phyloP scores from a whole-genome alignment of 2,888 invertebrate genomes.

The Parapristionchus giblindavisi region DNA sequence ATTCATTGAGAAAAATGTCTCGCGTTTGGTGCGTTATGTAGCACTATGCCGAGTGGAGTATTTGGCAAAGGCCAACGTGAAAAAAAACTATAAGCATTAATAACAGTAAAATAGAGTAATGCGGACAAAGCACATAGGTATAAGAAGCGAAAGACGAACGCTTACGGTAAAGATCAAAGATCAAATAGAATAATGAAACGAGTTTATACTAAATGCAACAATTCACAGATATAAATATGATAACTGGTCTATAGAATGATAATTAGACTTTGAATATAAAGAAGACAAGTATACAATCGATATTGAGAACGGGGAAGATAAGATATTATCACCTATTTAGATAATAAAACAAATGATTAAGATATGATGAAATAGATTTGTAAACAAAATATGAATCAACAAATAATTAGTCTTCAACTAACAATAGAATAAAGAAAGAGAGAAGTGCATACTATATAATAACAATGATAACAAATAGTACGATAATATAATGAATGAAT shows the following conservation, averaged over 20 bases:
- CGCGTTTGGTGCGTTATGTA: too few relatives aligned
- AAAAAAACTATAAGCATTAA: too few relatives aligned
- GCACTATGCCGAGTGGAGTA: too few relatives aligned
- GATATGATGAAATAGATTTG: background rate
- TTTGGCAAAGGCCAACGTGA: too few relatives aligned
- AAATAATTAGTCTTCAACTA: too few relatives aligned
- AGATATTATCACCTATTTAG: background rate
- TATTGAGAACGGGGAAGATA: background rate
- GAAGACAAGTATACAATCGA: background rate
- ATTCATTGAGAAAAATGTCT: too few relatives aligned
- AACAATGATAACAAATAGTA: slow-evolving; percentile 6
- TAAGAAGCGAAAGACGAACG: background rate
- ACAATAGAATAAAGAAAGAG: background rate
- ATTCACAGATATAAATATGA: too few relatives aligned
- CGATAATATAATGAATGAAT: background rate
- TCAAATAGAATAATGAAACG: too few relatives aligned
- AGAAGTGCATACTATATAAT: background rate
- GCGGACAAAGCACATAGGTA: background rate
- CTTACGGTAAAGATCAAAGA: background rate
- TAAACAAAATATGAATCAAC: background rate
- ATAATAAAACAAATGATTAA: background rate
- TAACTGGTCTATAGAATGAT: too few relatives aligned
- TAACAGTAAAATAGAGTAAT: too few relatives aligned
- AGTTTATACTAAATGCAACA: too few relatives aligned
- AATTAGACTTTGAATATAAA: too few relatives aligned